Percentiles rank a stretch among this genome's conserved stretches.
Evolutionary conservation across 2,888 invertebrate genomes (phyloP).

Genomic region (Orthosia cruda): DNA sequence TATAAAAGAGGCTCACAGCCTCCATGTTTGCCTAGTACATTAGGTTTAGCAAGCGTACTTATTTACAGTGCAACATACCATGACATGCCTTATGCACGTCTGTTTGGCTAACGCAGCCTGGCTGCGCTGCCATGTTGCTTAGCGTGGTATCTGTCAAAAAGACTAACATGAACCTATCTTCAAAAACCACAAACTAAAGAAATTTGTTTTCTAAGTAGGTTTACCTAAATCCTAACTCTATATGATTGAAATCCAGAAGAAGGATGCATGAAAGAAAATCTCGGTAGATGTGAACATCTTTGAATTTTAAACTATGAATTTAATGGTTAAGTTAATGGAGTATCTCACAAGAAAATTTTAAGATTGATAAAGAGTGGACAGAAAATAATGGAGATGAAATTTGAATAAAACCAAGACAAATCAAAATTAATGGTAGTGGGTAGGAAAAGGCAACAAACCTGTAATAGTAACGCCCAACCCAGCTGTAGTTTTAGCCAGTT

Average conservation of each 20-base stretch:
- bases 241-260: background rate
- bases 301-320: background rate
- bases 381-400: background rate
- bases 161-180: slow-evolving; percentile 48
- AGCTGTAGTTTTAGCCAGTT: slow-evolving; percentile 95
- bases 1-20: slow-evolving; percentile 13
- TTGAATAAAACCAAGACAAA: background rate
- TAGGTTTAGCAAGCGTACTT: slow-evolving; percentile 48
- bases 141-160: slow-evolving; percentile 58
- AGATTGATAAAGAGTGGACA: background rate
- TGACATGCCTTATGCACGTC: slow-evolving; percentile 67
- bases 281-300: background rate
- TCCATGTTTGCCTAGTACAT: slow-evolving; percentile 53
- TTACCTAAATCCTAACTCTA: background rate
- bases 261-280: slow-evolving; percentile 6
- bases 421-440: background rate
- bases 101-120: slow-evolving; percentile 63
- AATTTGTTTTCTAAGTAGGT: slow-evolving; percentile 6
- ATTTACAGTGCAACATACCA: slow-evolving; percentile 58
- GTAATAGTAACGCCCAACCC: slow-evolving; percentile 98
- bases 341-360: background rate
- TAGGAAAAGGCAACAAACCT: slow-evolving; percentile 84
- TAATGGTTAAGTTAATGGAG: background rate
- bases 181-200: background rate
- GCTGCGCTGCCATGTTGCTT: slow-evolving; percentile 62